Conservation (phyloP, 1,140 invertebrate genomes). For the Thereuonema tuberculata region DNA sequence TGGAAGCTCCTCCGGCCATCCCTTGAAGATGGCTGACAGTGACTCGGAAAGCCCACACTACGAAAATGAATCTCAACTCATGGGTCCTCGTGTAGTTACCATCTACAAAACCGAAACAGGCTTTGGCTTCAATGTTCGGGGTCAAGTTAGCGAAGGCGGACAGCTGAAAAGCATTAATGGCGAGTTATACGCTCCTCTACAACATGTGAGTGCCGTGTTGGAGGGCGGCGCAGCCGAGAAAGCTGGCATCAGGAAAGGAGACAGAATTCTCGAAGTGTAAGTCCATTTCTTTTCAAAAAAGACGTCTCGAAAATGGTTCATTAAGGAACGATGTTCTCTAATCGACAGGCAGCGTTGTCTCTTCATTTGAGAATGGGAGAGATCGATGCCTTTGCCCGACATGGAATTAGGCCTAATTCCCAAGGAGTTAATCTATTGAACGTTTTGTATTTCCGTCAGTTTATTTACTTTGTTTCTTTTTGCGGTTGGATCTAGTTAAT, state of each 20-base stretch:
- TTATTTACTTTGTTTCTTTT: too few relatives aligned
- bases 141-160: constrained; percentile 98
- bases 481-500: too few relatives aligned
- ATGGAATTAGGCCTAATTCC: too few relatives aligned
- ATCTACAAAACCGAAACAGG: constrained; percentile 96
- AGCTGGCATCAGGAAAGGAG: constrained; percentile 94
- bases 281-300: too few relatives aligned
- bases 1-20: too few relatives aligned
- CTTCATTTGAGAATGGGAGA: too few relatives aligned
- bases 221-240: constrained; percentile 93
- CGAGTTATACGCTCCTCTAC: constrained; percentile 92
- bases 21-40: constrained; percentile 27
- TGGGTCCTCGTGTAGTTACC: constrained; percentile 73
- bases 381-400: too few relatives aligned
- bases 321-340: too few relatives aligned
- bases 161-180: constrained; percentile 95
- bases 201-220: constrained; percentile 96
- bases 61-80: constrained; percentile 16
- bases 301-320: too few relatives aligned
- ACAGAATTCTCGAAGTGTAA: constrained; percentile 98
- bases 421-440: too few relatives aligned
- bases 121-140: constrained; percentile 98
- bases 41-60: constrained; percentile 25
- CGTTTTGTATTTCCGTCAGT: too few relatives aligned
- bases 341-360: too few relatives aligned